Conservation (phyloP, 2,888 invertebrate genomes). For the Drosophila antonietae region DNA sequence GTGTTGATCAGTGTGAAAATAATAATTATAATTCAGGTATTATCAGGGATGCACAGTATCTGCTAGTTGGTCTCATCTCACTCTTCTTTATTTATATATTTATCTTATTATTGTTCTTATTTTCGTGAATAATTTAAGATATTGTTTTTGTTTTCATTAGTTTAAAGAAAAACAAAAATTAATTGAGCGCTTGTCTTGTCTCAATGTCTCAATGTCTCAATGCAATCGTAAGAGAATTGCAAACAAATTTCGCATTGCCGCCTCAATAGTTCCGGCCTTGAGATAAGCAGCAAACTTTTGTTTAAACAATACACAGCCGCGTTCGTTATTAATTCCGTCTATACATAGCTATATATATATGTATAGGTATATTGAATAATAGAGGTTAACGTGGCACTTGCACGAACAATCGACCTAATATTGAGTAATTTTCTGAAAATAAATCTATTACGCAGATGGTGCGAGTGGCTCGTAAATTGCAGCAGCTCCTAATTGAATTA, state of each 20-base stretch:
- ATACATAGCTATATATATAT: conserved; percentile 10
- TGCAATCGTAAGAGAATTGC: conserved; percentile 43
- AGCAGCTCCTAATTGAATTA: conserved; percentile 75
- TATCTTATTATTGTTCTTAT: conserved; percentile 20
- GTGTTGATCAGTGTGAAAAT: not conserved
- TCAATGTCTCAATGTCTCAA: conserved; percentile 20
- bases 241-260: conserved; percentile 68
- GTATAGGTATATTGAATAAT: conserved; percentile 30
- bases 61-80: not conserved
- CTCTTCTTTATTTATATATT: conserved; percentile 1
- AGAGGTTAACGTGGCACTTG: conserved; percentile 34
- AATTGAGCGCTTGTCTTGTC: conserved; percentile 50
- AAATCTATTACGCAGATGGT: conserved; percentile 62
- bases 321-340: conserved; percentile 34
- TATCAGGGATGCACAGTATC: not conserved
- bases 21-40: not conserved
- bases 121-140: conserved; percentile 14
- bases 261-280: conserved; percentile 69
- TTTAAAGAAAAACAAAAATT: conserved; percentile 36
- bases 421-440: conserved; percentile 73
- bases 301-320: conserved; percentile 32
- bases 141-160: not conserved
- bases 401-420: conserved; percentile 52
- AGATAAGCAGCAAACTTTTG: conserved; percentile 45
- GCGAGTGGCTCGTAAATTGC: conserved; percentile 61